Evolutionary conservation across 2,113 vertebrate species (phyloP), one percentile per base, ranked within the genome.

Genomic region (Carollia perspicillata): DNA sequence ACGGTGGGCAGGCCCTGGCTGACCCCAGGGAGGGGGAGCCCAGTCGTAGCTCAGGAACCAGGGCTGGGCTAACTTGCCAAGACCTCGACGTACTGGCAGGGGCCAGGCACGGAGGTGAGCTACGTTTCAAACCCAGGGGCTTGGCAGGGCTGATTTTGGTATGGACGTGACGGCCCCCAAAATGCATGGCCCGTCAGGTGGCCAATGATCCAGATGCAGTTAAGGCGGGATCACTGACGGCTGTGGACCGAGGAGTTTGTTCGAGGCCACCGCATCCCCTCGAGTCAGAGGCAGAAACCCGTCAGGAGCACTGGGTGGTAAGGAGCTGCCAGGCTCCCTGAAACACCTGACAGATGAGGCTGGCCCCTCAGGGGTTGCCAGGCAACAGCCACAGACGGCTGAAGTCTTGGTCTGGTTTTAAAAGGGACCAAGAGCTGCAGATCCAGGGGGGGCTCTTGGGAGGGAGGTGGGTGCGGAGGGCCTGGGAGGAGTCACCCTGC

Each of bases 281-380:
- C 89, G 78, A 16, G 66, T 55, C 47, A 44, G 53, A 75, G 17
- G 18, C 8, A 71, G 65, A 68, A 51, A 58, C 63, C 44, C 51
- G 5, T 11, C 44, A 58, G 37, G 51, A 23, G 51, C 89, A 49
- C 17, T 6, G 9, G 60, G 55, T 40, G 63, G 60, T 30, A 75
- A 68, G 84, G 84, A 85, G 47, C 79, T 71, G n/a, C 14, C 66
- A 60, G 88, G 35, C 78, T 83, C 30, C 74, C 84, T 11, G 37
- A 33, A 75, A 55, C 53, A 88, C n/a, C 35, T 55, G 68, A 84
- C 33, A 58, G 68, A 51, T 53, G 30, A 30, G 10, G 44, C 71
- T 4, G n/a, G 84, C 49, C 80, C 60, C 35, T 37, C 16, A 6
- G 55, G 81, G 55, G 93, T 92, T 95, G 96, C 97, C 81, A 96